Evolutionary conservation across 2,113 vertebrate species (phyloP).

Genomic region (Tragulus kanchil): DNA sequence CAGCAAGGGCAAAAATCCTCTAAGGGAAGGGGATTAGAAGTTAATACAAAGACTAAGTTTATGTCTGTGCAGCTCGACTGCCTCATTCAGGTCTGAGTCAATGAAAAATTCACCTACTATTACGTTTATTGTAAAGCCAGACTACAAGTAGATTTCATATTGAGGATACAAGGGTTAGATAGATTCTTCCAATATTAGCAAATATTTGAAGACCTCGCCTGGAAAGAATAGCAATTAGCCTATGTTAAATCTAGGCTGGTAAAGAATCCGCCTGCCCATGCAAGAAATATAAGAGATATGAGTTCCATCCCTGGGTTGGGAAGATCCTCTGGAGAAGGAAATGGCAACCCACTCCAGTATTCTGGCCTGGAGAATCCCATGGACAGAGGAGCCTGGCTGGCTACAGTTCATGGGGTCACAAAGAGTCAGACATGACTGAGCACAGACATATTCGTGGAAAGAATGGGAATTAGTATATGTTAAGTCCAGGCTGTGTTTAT

Average conservation of each 20-base stretch:
- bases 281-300: not conserved
- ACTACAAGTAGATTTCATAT: conserved; percentile 15
- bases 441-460: not conserved
- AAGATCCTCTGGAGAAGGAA: not conserved
- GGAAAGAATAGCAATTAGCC: conserved; percentile 30
- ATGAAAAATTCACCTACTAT: conserved; percentile 18
- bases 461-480: conserved; percentile 23
- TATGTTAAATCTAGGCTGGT: not conserved
- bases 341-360: not conserved
- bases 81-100: conserved; percentile 39
- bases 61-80: not conserved
- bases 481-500: not conserved
- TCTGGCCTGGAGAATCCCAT: not conserved
- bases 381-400: not conserved
- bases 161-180: not conserved
- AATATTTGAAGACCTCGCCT: conserved; percentile 30
- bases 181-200: conserved; percentile 57
- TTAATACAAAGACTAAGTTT: conserved; percentile 24
- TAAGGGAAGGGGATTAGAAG: conserved; percentile 4
- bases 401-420: not conserved
- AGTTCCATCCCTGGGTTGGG: not conserved
- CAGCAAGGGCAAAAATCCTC: conserved; percentile 2
- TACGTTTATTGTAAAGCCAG: conserved; percentile 56
- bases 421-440: not conserved
- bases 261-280: not conserved